Base-by-base conservation (phyloP, 2,797 vertebrate genomes). In the Alectoris magna region DNA sequence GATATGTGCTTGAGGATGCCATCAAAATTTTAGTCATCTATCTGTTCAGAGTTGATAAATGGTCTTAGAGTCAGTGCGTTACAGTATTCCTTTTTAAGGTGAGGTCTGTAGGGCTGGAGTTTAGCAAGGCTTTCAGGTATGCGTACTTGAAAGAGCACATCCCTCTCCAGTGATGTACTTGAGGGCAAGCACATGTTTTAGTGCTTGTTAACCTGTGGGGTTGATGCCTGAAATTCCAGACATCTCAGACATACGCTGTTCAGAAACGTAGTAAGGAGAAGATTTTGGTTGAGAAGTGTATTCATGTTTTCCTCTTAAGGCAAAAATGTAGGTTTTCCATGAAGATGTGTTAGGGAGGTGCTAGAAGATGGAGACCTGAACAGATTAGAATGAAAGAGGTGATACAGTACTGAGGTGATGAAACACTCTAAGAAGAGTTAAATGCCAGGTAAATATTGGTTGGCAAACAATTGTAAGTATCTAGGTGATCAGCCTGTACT, bases 251-350 rank as follows among this genome's bases (percentile, higher is more conserved):
- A 19, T 0, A 7, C 5, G 6, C 58, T 62, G 21, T 27, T 36
- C 29, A 46, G 34, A 21, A 62, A 9, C n/a, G 17, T 39, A 31
- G 38, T 36, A 16, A 72, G 21, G 26, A 58, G 46, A 63, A 23
- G 53, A 3, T 27, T 2, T 2, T 6, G 24, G 2, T 36, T 49
- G 13, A 55, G 14, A 78, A 36, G 26, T 11, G 12, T 19, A 0
- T 43, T 75, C 43, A 7, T 48, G 31, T 66, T 63, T 84, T 87
- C 9, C 53, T 31, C 6, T n/a, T 59, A 22, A 1, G 5, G 31
- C 39, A 60, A 14, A 60, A 14, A 15, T 8, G 2, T 13, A 24
- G 17, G 27, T 58, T 29, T 77, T 64, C 31, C 18, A 3, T 8
- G 22, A 60, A 53, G 44, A 16, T 56, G 1, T 1, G 0, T 36